phyloP scores from a whole-genome alignment of 1,140 invertebrate genomes.

The Amphibalanus amphitrite region DNA sequence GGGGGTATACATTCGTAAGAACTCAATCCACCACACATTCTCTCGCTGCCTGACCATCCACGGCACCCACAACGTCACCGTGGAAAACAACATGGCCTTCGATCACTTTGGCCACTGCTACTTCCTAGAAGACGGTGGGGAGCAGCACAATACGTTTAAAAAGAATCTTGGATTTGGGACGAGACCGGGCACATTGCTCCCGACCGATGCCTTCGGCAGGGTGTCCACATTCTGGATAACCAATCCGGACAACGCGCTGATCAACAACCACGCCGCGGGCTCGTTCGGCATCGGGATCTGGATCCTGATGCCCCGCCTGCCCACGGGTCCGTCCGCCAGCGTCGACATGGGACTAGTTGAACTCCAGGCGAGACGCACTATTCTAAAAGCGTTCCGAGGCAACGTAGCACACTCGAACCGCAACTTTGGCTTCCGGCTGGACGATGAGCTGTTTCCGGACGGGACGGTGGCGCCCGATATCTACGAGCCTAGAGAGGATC shows the following conservation, averaged over 20 bases:
- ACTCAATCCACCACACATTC: not conserved
- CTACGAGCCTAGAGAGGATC: not conserved
- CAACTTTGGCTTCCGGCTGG: not conserved
- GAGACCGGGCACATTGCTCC: not conserved
- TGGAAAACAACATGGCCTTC: not conserved
- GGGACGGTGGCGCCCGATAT: not conserved
- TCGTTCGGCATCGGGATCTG: not conserved
- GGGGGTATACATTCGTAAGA: not conserved
- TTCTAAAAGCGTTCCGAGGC: not conserved
- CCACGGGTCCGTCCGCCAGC: not conserved
- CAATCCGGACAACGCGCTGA: not conserved
- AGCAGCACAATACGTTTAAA: not conserved
- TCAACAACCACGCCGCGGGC: not conserved
- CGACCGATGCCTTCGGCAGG: not conserved
- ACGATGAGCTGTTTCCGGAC: not conserved
- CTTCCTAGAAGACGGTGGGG: not conserved
- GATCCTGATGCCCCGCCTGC: not conserved
- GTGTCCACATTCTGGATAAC: conserved; percentile 1
- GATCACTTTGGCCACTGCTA: not conserved
- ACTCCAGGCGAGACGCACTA: not conserved
- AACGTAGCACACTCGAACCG: not conserved
- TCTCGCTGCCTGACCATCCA: not conserved
- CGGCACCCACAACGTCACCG: not conserved
- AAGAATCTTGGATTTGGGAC: not conserved
- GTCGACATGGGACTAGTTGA: not conserved